phyloP scores from a whole-genome alignment of 2,888 invertebrate species.

The Panopea generosa region DNA sequence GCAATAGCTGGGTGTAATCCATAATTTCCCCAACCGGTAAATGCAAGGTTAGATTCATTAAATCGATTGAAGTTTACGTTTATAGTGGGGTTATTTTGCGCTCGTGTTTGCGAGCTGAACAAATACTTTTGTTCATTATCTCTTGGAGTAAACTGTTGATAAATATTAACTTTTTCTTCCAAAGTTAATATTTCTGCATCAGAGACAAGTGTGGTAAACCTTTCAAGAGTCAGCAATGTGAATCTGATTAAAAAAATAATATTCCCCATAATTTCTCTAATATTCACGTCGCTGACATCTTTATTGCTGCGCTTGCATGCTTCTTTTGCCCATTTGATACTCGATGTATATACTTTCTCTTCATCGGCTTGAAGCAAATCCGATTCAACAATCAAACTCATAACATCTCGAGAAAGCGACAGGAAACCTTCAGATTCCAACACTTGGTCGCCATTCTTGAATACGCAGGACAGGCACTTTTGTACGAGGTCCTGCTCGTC shows the following conservation, averaged over 20 bases:
- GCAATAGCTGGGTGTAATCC: slow-evolving; percentile 9
- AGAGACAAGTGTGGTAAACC: slow-evolving; percentile 88
- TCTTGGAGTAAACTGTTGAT: neutral
- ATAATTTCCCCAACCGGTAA: slow-evolving; percentile 4
- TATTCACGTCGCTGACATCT: slow-evolving; percentile 23
- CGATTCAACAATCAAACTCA: slow-evolving; percentile 89
- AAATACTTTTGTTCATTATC: neutral
- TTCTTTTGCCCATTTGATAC: slow-evolving; percentile 57
- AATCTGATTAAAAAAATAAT: slow-evolving; percentile 61
- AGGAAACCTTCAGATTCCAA: slow-evolving; percentile 86
- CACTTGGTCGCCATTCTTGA: slow-evolving; percentile 13
- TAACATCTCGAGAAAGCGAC: slow-evolving; percentile 89
- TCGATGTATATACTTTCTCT: slow-evolving; percentile 51
- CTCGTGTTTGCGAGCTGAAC: no score
- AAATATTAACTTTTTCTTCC: slow-evolving; percentile 85
- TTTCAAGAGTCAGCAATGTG: slow-evolving; percentile 83
- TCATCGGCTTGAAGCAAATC: slow-evolving; percentile 89
- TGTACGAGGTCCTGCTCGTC: slow-evolving; percentile 87
- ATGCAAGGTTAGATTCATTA: neutral
- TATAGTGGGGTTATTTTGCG: neutral
- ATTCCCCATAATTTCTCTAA: slow-evolving; percentile 48
- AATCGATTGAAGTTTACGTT: no score
- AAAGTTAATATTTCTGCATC: slow-evolving; percentile 87
- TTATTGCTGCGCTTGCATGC: slow-evolving; percentile 50
- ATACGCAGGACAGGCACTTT: slow-evolving; percentile 26